A percentile compares a stretch with the other conserved stretches of the same genome.
phyloP scores from a whole-genome alignment of 2,888 invertebrate species.

The Cryptus armator region DNA sequence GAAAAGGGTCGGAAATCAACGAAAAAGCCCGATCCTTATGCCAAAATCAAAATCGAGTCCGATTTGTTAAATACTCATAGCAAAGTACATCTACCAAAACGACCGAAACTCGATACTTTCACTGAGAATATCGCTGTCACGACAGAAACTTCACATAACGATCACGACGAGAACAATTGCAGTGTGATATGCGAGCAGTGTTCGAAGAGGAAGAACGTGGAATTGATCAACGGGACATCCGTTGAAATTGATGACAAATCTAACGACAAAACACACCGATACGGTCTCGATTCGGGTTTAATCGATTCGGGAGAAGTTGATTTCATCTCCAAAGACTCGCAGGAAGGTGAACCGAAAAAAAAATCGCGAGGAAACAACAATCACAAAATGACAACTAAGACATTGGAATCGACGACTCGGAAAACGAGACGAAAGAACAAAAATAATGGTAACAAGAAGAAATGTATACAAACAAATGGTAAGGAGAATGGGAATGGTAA shows the following conservation, averaged over 20 bases:
- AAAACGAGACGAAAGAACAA: not conserved
- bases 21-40: constrained; percentile 38
- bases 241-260: not conserved
- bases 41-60: constrained; percentile 33
- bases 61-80: constrained; percentile 41
- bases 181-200: constrained; percentile 56
- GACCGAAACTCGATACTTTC: constrained; percentile 21
- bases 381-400: not conserved
- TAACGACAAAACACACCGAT: constrained; percentile 25
- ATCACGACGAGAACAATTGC: constrained; percentile 58
- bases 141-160: not conserved
- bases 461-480: constrained; percentile 37
- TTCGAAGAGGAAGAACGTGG: constrained; percentile 62
- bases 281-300: constrained; percentile 70
- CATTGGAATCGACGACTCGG: not conserved
- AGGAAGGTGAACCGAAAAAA: constrained; percentile 40
- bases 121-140: not conserved
- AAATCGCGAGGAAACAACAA: constrained; percentile 20
- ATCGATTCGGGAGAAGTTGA: constrained; percentile 63
- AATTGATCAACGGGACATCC: constrained; percentile 46
- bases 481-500: constrained; percentile 40
- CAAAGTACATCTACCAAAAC: constrained; percentile 38
- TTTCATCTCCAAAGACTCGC: constrained; percentile 16
- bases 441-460: constrained; percentile 1
- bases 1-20: constrained; percentile 13